Evolutionary conservation across 1,140 invertebrate genomes (phyloP).

Genomic region (Cyclargus thomasi): DNA sequence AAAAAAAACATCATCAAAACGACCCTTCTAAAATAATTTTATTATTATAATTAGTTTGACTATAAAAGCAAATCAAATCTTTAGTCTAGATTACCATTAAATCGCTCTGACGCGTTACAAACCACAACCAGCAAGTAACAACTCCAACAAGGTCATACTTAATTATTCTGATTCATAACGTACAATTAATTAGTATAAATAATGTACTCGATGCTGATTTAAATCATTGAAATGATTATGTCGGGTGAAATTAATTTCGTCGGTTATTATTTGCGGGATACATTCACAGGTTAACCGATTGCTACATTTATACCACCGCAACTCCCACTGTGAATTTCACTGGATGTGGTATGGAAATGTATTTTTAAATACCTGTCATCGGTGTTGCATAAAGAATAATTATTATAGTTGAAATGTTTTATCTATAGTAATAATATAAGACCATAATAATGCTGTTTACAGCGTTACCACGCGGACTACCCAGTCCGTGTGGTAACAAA

Average conservation of each 20-base stretch:
- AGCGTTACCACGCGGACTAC: no score
- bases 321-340: not conserved
- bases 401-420: no score
- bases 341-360: not conserved
- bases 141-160: not conserved
- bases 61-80: not conserved
- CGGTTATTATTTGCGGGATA: not conserved
- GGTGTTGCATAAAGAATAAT: not conserved
- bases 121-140: not conserved
- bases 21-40: no score
- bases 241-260: not conserved
- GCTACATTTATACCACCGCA: not conserved
- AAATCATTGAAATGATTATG: conserved; percentile 9
- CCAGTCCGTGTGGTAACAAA: no score
- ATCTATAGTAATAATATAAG: no score
- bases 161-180: not conserved
- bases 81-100: not conserved
- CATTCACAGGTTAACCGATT: not conserved
- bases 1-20: no score
- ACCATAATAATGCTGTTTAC: no score
- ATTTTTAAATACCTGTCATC: not conserved
- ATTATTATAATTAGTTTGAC: not conserved
- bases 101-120: not conserved
- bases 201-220: not conserved
- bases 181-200: conserved; percentile 5